Conservation (phyloP, 1,140 invertebrate genomes). For the Macrosteles quadrilineatus region DNA sequence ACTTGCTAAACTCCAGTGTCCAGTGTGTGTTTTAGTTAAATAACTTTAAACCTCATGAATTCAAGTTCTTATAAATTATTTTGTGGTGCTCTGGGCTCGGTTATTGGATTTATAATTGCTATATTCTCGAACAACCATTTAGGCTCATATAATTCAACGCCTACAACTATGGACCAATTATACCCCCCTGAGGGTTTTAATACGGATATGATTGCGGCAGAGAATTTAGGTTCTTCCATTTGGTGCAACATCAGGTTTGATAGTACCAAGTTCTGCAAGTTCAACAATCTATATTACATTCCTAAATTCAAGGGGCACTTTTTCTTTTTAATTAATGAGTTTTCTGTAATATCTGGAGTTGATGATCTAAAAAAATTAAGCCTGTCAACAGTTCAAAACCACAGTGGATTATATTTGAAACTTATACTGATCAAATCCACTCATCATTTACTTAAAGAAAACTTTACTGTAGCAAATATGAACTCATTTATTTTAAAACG, state of each 20-base stretch:
- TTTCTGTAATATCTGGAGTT: slow-evolving; percentile 39
- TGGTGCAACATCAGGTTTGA: slow-evolving; percentile 33
- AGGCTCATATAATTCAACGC: no score
- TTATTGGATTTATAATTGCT: no score
- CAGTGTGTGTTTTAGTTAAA: no score
- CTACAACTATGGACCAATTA: no score
- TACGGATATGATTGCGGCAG: no score
- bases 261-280: slow-evolving; percentile 35
- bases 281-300: slow-evolving; percentile 41
- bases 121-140: no score
- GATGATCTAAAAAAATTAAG: slow-evolving; percentile 38
- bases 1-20: no score
- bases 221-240: slow-evolving; percentile 26
- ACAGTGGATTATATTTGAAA: slow-evolving; percentile 37
- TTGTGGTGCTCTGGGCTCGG: no score
- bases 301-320: slow-evolving; percentile 34
- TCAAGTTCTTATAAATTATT: no score
- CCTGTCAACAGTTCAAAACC: slow-evolving; percentile 38
- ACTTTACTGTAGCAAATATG: slow-evolving; percentile 15
- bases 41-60: no score
- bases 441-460: background rate
- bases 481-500: slow-evolving; percentile 42
- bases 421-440: slow-evolving; percentile 24
- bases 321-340: slow-evolving; percentile 35
- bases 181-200: no score